phyloP scores from a whole-genome alignment of 2,888 invertebrate species.

The Petrolisthes cinctipes region DNA sequence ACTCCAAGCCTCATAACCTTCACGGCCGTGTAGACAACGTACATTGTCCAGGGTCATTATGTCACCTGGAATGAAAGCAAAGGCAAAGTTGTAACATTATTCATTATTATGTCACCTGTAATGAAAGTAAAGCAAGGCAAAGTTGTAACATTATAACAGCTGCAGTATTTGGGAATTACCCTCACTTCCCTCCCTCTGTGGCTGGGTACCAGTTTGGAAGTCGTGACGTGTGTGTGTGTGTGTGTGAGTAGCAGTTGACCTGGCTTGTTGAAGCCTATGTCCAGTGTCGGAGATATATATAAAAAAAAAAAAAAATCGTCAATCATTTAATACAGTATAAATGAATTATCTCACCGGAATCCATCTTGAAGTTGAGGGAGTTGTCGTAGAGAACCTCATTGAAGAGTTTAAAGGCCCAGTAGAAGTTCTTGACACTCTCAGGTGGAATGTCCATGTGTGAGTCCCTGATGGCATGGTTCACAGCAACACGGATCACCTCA shows the following conservation, averaged over 20 bases:
- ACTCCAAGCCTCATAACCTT: slow-evolving; percentile 51
- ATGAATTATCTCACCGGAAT: slow-evolving; percentile 40
- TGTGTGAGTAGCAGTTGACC: too few species aligned
- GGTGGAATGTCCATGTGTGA: slow-evolving; percentile 60
- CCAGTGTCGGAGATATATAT: too few species aligned
- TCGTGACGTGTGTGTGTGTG: too few species aligned
- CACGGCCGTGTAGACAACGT: slow-evolving; percentile 62
- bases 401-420: slow-evolving; percentile 58
- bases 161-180: too few species aligned
- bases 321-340: too few species aligned
- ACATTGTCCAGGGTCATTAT: slow-evolving; percentile 64
- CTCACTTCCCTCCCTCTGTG: too few species aligned
- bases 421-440: slow-evolving; percentile 54
- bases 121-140: background rate
- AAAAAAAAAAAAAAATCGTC: too few species aligned
- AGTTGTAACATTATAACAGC: background rate
- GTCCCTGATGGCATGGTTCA: slow-evolving; percentile 63
- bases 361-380: slow-evolving; percentile 59
- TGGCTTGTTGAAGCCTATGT: too few species aligned
- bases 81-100: too few species aligned
- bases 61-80: slow-evolving; percentile 49
- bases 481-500: slow-evolving; percentile 45
- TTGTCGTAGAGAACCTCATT: slow-evolving; percentile 60
- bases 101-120: background rate
- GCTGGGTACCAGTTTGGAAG: too few species aligned